These are phyloP conservation scores for Drosophila atroscutellata DNA, from an alignment of 2,888 invertebrate species.

Conservation along the genomic window DNA sequence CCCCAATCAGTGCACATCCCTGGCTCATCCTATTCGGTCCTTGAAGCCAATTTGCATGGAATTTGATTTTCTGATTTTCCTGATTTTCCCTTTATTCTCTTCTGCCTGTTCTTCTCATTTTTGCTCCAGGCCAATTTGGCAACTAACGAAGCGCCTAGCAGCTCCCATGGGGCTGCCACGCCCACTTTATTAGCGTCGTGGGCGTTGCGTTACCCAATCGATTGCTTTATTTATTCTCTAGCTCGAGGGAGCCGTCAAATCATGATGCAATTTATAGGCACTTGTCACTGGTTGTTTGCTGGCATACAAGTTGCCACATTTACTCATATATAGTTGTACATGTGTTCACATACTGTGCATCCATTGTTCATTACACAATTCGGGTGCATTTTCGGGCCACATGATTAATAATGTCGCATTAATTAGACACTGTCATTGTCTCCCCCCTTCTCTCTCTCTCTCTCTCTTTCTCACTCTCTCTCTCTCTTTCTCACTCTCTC, in stretches of 20 bases:
- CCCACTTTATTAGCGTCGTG: conserved; percentile 60
- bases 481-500: not conserved
- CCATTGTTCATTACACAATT: conserved; percentile 51
- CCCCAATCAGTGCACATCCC: conserved; percentile 55
- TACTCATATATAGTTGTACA: not conserved
- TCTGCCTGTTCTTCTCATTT: not conserved
- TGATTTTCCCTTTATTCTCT: not conserved
- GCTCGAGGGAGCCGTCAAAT: conserved; percentile 1
- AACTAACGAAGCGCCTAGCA: conserved; percentile 53
- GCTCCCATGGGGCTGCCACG: conserved; percentile 54
- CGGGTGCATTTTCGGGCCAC: conserved; percentile 38
- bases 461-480: not conserved
- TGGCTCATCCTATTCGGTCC: conserved; percentile 13
- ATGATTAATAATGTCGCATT: conserved; percentile 70
- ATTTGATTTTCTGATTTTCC: conserved; percentile 7
- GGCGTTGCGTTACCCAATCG: conserved; percentile 28
- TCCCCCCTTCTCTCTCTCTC: not conserved
- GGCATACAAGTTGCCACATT: conserved; percentile 31
- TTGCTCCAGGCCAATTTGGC: conserved; percentile 25
- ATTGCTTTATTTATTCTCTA: conserved; percentile 7
- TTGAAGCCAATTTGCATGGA: conserved; percentile 58
- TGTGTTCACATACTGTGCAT: not conserved
- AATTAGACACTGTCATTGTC: conserved; percentile 49
- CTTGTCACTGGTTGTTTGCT: conserved; percentile 45
- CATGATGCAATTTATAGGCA: conserved; percentile 40